These are phyloP conservation scores for Nixonia krombeini DNA, from an alignment of 1,140 invertebrate species.

Conservation along the genomic window DNA sequence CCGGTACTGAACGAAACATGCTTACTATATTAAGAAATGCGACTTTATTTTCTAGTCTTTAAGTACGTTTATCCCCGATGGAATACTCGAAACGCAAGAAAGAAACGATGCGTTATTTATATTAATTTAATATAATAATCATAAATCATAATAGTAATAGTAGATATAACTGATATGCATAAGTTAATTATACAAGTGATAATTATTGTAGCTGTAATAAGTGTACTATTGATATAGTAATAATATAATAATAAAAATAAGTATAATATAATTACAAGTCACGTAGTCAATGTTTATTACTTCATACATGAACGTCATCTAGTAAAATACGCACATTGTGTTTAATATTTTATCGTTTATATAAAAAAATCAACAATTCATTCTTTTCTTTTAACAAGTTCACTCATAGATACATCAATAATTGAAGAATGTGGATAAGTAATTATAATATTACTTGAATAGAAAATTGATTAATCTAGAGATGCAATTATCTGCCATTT, in stretches of 20 bases:
- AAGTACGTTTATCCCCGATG: conserved; percentile 12
- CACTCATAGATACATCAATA: too few relatives aligned
- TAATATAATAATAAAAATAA: conserved; percentile 35
- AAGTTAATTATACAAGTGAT: conserved; percentile 20
- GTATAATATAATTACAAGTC: conserved; percentile 33
- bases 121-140: conserved; percentile 57
- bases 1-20: neutral
- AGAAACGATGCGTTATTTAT: conserved; percentile 48
- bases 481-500: too few relatives aligned
- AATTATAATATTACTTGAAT: too few relatives aligned
- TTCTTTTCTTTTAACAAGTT: too few relatives aligned
- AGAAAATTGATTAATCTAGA: too few relatives aligned
- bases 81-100: conserved; percentile 25
- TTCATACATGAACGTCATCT: too few relatives aligned
- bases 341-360: neutral
- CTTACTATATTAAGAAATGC: conserved; percentile 9
- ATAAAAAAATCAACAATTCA: too few relatives aligned
- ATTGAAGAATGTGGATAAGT: too few relatives aligned
- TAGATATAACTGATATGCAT: neutral
- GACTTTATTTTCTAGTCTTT: conserved; percentile 2
- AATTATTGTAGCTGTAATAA: too few relatives aligned
- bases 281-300: neutral
- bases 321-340: neutral
- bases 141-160: conserved; percentile 32
- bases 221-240: too few relatives aligned